Evolutionary conservation across 2,113 vertebrate genomes (phyloP), one percentile per base, ranked within the genome.

Genomic region (Embiotoca jacksoni): DNA sequence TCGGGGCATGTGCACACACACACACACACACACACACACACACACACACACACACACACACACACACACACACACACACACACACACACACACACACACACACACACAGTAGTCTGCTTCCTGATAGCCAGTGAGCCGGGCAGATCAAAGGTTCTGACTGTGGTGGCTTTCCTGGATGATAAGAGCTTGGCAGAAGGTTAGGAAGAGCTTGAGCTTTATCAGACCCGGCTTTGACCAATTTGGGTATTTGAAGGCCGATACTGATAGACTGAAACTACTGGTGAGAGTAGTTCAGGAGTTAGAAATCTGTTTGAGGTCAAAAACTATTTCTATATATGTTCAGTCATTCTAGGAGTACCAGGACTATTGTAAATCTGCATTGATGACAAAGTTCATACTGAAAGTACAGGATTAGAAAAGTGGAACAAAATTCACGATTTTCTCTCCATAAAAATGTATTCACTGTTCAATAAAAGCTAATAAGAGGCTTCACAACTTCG

Each of bases 61-160:
- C 47, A 8, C 50, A 36, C 9, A 37, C 62, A 44, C 66, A 72
- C 70, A 60, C 66, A 65, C 60, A 61, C 39, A 62, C n/a, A 60
- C 31, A 72, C 70, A 74, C 54, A 67, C 53, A 65, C 53, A 64
- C 6, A 60, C 69, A 70, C 31, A 54, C 59, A 67, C 4, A 68
- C 58, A 78, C 3, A 71, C 58, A 80, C 49, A 78, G 84, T 80
- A 59, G 82, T 82, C 80, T 84, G 86, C 63, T 78, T 23, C 57
- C 88, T 97, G 97, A 98, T 97, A 97, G 95, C 95, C 95, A 88
- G 93, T 95, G 95, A 96, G 95, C 94, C 92, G 13, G 71, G 91
- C 93, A 96, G 96, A 99, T 98, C 96, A 99, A 99, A 98, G 96
- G 91, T 88, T 90, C 92, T 89, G 93, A 93, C 94, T 89, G 80